A percentile compares a stretch with the other conserved stretches of the same genome.
phyloP scores from a whole-genome alignment of 2,797 vertebrate species.

The Scleropages formosus region DNA sequence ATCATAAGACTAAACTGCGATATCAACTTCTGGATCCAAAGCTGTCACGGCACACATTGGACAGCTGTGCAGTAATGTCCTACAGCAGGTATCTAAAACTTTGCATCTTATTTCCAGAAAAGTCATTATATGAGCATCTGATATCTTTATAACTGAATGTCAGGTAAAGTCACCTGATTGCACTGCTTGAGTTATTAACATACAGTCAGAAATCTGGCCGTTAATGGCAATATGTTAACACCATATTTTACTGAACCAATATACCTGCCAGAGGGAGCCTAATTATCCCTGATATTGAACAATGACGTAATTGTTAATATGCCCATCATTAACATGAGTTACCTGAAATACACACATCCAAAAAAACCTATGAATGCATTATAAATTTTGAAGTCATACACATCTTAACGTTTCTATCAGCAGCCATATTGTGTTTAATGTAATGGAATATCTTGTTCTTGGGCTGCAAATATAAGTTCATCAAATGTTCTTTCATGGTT shows the following conservation, averaged over 20 bases:
- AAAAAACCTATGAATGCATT: background rate
- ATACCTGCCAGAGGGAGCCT: background rate
- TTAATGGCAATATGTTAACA: background rate
- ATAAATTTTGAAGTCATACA: background rate
- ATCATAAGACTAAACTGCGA: background rate
- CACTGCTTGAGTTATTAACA: background rate
- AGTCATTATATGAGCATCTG: background rate
- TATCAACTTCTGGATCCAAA: background rate
- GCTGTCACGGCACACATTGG: background rate
- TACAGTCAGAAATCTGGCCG: background rate
- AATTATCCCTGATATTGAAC: too few relatives aligned
- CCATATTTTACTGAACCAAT: background rate
- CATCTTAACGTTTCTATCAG: background rate
- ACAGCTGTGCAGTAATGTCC: background rate
- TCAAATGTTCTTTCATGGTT: too few relatives aligned
- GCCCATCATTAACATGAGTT: background rate
- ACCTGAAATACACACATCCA: background rate
- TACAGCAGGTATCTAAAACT: background rate
- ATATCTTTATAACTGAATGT: background rate
- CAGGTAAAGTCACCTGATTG: background rate
- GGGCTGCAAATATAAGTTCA: too few relatives aligned
- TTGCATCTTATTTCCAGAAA: background rate
- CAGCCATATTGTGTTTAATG: too few relatives aligned
- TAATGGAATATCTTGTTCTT: too few relatives aligned
- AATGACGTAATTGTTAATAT: background rate